Percentiles rank a stretch among this genome's conserved stretches.
These are phyloP conservation scores for Heliothis virescens DNA, from an alignment of 1,140 invertebrate genomes.

Conservation along the genomic window DNA sequence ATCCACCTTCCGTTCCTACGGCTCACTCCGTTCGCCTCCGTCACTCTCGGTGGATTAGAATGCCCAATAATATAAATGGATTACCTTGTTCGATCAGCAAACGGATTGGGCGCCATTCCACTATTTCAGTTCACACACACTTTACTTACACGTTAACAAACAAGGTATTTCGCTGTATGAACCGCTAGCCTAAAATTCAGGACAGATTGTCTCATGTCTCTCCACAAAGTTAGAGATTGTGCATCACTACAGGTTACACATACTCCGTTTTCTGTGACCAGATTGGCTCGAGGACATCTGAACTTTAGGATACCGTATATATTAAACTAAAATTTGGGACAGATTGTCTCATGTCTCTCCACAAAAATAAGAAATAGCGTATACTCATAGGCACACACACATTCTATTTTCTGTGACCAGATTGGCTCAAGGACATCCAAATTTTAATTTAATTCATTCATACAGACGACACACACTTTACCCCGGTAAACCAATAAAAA, in stretches of 20 bases:
- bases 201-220: too few species aligned
- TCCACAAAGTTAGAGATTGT: neutral
- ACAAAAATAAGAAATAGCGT: slow-evolving; percentile 3
- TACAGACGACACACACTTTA: neutral
- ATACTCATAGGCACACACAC: slow-evolving; percentile 2
- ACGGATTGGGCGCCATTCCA: too few species aligned
- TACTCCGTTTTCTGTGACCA: slow-evolving; percentile 1
- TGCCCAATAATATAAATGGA: too few species aligned
- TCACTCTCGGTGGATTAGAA: too few species aligned
- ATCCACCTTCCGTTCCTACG: too few species aligned
- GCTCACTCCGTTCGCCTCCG: too few species aligned
- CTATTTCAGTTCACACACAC: too few species aligned
- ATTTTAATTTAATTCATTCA: slow-evolving; percentile 2
- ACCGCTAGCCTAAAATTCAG: neutral
- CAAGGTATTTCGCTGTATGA: neutral
- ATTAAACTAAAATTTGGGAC: slow-evolving; percentile 1
- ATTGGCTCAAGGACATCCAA: slow-evolving; percentile 2
- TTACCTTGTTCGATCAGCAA: too few species aligned
- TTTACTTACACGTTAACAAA: slow-evolving; percentile 3
- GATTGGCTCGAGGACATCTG: slow-evolving; percentile 1
- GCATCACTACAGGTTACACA: neutral
- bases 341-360: too few species aligned
- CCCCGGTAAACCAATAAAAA: too few species aligned
- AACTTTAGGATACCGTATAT: slow-evolving; percentile 3
- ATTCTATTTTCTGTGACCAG: slow-evolving; percentile 3